phyloP scores from a whole-genome alignment of 2,797 vertebrate genomes.

The Spinus pinus region DNA sequence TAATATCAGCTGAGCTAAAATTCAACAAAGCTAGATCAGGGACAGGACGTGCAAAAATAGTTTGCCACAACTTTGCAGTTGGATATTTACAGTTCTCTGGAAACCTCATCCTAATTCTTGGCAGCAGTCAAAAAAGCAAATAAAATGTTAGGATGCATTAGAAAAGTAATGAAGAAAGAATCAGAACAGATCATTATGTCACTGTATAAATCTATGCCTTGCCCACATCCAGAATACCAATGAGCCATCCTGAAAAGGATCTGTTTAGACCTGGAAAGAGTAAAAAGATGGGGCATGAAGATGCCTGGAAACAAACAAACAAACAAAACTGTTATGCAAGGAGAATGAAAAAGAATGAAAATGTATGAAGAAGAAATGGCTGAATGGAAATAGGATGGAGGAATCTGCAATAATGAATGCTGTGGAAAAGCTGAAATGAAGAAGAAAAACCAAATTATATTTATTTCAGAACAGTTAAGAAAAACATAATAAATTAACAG shows the following conservation, averaged over 20 bases:
- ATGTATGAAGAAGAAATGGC: background rate
- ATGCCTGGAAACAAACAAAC: background rate
- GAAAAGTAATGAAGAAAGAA: conserved; percentile 33
- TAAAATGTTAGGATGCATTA: background rate
- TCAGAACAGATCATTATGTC: conserved; percentile 1
- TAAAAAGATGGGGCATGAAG: background rate
- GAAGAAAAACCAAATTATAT: background rate
- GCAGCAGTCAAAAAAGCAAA: conserved; percentile 11
- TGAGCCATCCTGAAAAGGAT: background rate
- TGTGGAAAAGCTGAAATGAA: background rate
- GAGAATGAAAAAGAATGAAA: background rate
- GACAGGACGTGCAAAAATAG: background rate
- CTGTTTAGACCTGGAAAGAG: background rate
- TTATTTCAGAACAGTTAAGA: background rate
- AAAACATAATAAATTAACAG: background rate
- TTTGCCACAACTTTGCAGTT: background rate
- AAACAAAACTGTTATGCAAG: background rate
- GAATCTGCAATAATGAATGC: background rate
- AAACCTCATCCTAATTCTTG: conserved; percentile 7
- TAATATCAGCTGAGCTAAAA: background rate
- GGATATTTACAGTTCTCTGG: conserved; percentile 6
- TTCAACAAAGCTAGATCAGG: background rate
- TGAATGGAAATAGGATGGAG: background rate
- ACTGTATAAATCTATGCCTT: conserved; percentile 18
- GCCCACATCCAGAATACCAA: conserved; percentile 1